Base-by-base conservation (phyloP, 2,888 invertebrate species). In the Hedya salicella region DNA sequence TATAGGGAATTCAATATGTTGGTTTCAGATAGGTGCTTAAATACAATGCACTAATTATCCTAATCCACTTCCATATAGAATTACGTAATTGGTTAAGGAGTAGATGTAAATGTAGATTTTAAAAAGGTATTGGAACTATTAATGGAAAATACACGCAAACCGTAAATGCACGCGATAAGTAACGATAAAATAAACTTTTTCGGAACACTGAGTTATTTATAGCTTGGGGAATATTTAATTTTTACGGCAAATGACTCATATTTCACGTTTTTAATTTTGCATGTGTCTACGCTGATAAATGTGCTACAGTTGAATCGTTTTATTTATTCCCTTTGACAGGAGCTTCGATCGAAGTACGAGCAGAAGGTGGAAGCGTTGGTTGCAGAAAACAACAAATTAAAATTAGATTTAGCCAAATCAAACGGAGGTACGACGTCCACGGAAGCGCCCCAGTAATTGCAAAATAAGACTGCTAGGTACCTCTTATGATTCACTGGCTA, bases 301-400 rank as follows among this genome's bases (percentile, higher is more conserved):
- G 3, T 8, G 30, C 21, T 1, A 30, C 30, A 50, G 36, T 17
- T 17, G 1, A 52, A 36, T 36, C 11, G 13, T 32, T 17, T 50
- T 36, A 25, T 57, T 49, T 60, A 62, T 52, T 44, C 14, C 42
- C 57, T 53, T 72, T 77, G 80, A 11, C 89, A 95, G 93, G 94
- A 95, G 78, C 83, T 96, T 9, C 93, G 95, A 68, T 89, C 90
- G 44, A 95, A 95, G 52, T 96, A 96, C 75, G 95, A 95, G 73
- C 93, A 94, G 72, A 94, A 95, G 72, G 93, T 95, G 0, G 82
- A 89, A 44, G 87, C 94, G 0, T 73, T 95, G 13, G 89, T 93
- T 0, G 89, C 90, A 0, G 94, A 94, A 72, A 94, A 94, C 71
- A 79, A 81, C 19, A 82, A 81, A 57, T 80, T 92, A 50, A 66